These are phyloP conservation scores for Leistus spinibarbis DNA, from an alignment of 2,888 invertebrate species.

Conservation along the genomic window DNA sequence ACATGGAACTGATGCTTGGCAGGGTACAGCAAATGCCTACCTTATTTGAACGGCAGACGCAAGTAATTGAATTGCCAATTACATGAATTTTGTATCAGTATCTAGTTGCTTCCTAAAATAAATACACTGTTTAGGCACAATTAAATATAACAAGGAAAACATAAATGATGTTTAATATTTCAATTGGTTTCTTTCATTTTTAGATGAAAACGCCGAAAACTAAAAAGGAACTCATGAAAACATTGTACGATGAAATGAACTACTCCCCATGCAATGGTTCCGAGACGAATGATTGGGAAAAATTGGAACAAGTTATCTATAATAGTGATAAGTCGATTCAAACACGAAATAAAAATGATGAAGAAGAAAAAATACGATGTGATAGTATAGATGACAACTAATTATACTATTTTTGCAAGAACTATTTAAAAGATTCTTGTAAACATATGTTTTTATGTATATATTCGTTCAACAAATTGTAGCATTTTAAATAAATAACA, in stretches of 20 bases:
- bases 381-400: slow-evolving; percentile 34
- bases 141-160: not conserved
- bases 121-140: not conserved
- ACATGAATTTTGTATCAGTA: too few relatives aligned
- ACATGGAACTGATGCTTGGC: slow-evolving; percentile 75
- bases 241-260: slow-evolving; percentile 44
- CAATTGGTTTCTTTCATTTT: slow-evolving; percentile 31
- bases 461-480: too few relatives aligned
- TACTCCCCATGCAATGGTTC: slow-evolving; percentile 41
- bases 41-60: slow-evolving; percentile 72
- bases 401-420: not conserved
- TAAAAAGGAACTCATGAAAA: slow-evolving; percentile 48
- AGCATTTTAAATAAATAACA: too few relatives aligned
- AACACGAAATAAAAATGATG: slow-evolving; percentile 51
- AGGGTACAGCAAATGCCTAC: slow-evolving; percentile 73
- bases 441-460: too few relatives aligned
- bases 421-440: too few relatives aligned
- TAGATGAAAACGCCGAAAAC: slow-evolving; percentile 51
- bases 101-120: too few relatives aligned
- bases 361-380: slow-evolving; percentile 42
- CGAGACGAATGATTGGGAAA: slow-evolving; percentile 25
- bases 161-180: not conserved
- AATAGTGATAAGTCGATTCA: slow-evolving; percentile 54
- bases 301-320: slow-evolving; percentile 23
- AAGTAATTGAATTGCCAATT: slow-evolving; percentile 54